Evolutionary conservation across 2,888 invertebrate genomes (phyloP), one percentile per base, ranked within the genome.

Genomic region (Hypsopygia costalis): DNA sequence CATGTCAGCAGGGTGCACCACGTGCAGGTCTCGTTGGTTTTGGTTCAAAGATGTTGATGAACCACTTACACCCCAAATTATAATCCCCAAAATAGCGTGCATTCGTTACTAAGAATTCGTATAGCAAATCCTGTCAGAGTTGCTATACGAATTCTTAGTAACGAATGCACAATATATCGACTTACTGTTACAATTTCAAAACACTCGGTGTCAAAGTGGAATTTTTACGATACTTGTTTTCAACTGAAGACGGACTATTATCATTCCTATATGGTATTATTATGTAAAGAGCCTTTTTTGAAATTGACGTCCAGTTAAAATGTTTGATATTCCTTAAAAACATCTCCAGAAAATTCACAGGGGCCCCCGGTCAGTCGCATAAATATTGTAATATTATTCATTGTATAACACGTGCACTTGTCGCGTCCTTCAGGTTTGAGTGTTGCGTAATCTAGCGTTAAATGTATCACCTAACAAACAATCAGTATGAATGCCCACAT

Each of bases 401-500:
- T 67, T 66, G 54, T 62, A 54, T 62, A 59, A 62, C 68, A 62
- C 60, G 57, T 60, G 68, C 65, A 73, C 68, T 68, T 63, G 67
- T 47, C 51, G 47, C 58, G 68, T 33, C 33, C 39, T 28, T 28
- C 27, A 32, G 25, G 25, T 38, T 11, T 11, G 31, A 12, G 12
- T 11, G 7, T 33, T 39, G 33, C 8, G 39, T 38, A 39, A 34
- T 27, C 12, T 9, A 9, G 33, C 3, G 16, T 3, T 12, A 12
- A 27, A 27, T 32, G 12, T 33, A 30, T 10, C 21, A 20, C 30
- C 30, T 21, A 21, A 29, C 10, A 16, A 20, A 25, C 12, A 35
- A 35, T 35, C 35, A 35, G 11, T n/a, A 8, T 32, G 32, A n/a
- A 9, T n/a, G n/a, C n/a, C n/a, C n/a, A n/a, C 20, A 5, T 20